These are phyloP conservation scores for Nothoprocta pentlandii DNA, from an alignment of 2,113 vertebrate genomes.

Conservation along the genomic window DNA sequence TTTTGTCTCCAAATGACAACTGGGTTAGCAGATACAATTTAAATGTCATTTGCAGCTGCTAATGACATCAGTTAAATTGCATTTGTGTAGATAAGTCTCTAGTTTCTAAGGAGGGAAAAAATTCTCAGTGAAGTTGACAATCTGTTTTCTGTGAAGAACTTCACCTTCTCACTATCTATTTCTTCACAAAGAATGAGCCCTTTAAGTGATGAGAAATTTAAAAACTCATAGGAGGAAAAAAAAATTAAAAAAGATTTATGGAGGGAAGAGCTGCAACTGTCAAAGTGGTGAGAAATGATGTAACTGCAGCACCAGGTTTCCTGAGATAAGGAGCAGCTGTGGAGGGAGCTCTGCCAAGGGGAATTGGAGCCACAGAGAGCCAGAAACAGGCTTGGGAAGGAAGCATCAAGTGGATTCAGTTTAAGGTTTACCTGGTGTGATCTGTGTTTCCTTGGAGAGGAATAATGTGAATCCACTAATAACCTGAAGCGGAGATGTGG, in stretches of 20 bases:
- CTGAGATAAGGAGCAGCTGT: not conserved
- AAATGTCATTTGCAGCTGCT: not conserved
- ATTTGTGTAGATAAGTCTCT: not conserved
- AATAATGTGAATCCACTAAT: not conserved
- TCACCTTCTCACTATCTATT: not conserved
- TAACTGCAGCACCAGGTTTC: not conserved
- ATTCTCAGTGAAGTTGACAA: not conserved
- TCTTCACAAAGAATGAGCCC: not conserved
- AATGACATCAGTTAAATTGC: not conserved
- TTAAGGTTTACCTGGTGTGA: not conserved
- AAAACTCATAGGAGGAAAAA: not conserved
- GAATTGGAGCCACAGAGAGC: not conserved
- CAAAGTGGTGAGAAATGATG: not conserved
- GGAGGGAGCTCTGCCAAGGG: not conserved
- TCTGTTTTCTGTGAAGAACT: not conserved
- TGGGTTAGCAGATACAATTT: conserved; percentile 8
- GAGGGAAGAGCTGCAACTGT: not conserved
- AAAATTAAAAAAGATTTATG: not conserved
- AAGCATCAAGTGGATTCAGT: not conserved
- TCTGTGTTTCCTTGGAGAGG: not conserved
- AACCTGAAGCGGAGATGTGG: not conserved
- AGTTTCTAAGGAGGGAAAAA: not conserved
- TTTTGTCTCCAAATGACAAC: not conserved
- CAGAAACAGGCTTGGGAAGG: not conserved
- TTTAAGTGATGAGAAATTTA: not conserved